A percentile compares a stretch with the other conserved stretches of the same genome.
These are phyloP conservation scores for Chloromyia formosa DNA, from an alignment of 2,888 invertebrate species.

Conservation along the genomic window DNA sequence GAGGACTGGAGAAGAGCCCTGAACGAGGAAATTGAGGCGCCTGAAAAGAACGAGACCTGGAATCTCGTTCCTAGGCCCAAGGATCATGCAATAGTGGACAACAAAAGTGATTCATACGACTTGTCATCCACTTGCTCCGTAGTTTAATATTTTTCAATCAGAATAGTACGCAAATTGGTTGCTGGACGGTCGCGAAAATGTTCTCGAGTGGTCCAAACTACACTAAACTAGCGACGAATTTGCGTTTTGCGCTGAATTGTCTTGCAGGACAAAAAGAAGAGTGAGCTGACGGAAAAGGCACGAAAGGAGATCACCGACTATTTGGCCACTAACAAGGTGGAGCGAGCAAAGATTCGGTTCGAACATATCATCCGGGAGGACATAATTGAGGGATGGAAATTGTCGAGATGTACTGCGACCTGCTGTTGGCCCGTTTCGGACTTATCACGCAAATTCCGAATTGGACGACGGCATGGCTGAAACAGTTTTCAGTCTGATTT, in stretches of 20 bases:
- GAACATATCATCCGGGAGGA: slow-evolving; percentile 98
- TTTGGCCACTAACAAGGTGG: slow-evolving; percentile 82
- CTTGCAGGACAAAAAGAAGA: slow-evolving; percentile 96
- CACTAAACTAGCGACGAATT: slow-evolving; percentile 94
- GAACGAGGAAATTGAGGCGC: too few species aligned
- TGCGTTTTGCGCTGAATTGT: slow-evolving; percentile 91
- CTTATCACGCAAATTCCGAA: slow-evolving; percentile 94
- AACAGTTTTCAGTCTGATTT: slow-evolving; percentile 94
- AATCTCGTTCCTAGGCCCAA: too few species aligned
- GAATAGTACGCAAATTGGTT: neutral
- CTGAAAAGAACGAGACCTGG: too few species aligned
- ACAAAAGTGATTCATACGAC: neutral
- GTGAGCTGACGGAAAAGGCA: slow-evolving; percentile 95
- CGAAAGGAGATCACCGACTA: slow-evolving; percentile 88
- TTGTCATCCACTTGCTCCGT: slow-evolving; percentile 4
- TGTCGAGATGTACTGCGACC: slow-evolving; percentile 99
- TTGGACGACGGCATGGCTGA: slow-evolving; percentile 96
- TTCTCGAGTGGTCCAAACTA: slow-evolving; percentile 94
- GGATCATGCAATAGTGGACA: too few species aligned
- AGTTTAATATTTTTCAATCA: neutral
- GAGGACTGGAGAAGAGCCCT: too few species aligned
- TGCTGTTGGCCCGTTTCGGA: slow-evolving; percentile 94
- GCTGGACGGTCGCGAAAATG: slow-evolving; percentile 66
- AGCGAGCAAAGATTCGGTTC: slow-evolving; percentile 94
- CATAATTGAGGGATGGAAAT: slow-evolving; percentile 98